Evolutionary conservation across 1,140 invertebrate species (phyloP).

Genomic region (Drosophila serrata): DNA sequence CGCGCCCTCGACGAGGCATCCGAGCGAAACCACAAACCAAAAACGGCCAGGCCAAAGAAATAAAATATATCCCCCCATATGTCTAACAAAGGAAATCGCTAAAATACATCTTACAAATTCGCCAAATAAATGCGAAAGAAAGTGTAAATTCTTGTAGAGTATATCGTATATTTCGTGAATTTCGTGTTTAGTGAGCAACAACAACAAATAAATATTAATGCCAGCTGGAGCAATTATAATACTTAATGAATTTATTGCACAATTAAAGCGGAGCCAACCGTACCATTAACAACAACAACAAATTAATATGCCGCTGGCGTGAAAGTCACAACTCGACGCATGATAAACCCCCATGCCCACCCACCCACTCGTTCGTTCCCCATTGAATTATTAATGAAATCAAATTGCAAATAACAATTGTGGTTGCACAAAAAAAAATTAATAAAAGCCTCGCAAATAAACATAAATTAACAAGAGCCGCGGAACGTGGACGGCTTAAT

Average conservation of each 20-base stretch:
- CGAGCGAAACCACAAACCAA: slow-evolving; percentile 63
- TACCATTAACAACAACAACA: slow-evolving; percentile 28
- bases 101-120: slow-evolving; percentile 30
- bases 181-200: slow-evolving; percentile 32
- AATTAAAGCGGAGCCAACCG: slow-evolving; percentile 63
- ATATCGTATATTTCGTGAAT: slow-evolving; percentile 25
- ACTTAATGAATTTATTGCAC: slow-evolving; percentile 81
- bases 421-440: slow-evolving; percentile 30
- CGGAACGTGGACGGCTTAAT: slow-evolving; percentile 53
- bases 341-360: slow-evolving; percentile 33
- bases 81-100: slow-evolving; percentile 25
- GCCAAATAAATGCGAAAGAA: slow-evolving; percentile 44
- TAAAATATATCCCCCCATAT: slow-evolving; percentile 21
- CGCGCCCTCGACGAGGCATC: slow-evolving; percentile 70
- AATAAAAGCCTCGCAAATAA: slow-evolving; percentile 43
- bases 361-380: neutral
- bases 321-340: slow-evolving; percentile 69
- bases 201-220: slow-evolving; percentile 52
- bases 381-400: slow-evolving; percentile 75
- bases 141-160: slow-evolving; percentile 45
- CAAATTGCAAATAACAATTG: slow-evolving; percentile 55
- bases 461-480: slow-evolving; percentile 29
- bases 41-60: slow-evolving; percentile 68
- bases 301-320: slow-evolving; percentile 73
- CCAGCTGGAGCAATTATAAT: slow-evolving; percentile 68